A percentile compares a stretch with the other conserved stretches of the same genome.
These are phyloP conservation scores for Percopsis transmontana DNA, from an alignment of 2,113 vertebrate genomes.

Conservation along the genomic window DNA sequence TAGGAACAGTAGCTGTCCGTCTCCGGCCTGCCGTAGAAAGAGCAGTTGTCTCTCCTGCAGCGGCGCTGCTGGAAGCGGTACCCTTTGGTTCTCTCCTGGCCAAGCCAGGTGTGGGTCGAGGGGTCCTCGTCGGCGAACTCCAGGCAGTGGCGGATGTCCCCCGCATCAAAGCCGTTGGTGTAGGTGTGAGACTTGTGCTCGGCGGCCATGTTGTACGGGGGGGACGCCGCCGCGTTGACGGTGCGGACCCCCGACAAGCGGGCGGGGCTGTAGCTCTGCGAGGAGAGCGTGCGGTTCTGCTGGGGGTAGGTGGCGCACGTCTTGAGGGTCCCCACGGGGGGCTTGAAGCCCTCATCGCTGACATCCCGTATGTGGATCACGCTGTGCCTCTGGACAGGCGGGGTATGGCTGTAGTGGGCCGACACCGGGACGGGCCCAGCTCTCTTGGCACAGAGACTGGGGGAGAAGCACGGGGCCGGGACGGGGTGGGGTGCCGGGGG, in stretches of 20 bases:
- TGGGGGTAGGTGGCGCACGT: conserved; percentile 98
- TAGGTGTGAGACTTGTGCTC: conserved; percentile 97
- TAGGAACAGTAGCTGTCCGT: conserved; percentile 97
- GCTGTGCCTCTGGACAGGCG: conserved; percentile 91
- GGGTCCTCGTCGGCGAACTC: conserved; percentile 92
- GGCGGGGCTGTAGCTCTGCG: conserved; percentile 94
- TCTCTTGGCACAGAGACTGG: conserved; percentile 82
- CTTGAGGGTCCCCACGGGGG: conserved; percentile 87
- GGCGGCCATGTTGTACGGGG: conserved; percentile 84
- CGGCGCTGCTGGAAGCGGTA: conserved; percentile 92
- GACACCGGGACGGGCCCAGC: conserved; percentile 83
- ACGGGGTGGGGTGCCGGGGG: conserved; percentile 45
- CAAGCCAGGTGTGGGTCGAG: conserved; percentile 82
- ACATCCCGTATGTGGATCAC: conserved; percentile 93
- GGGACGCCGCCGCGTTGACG: conserved; percentile 83
- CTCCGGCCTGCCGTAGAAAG: conserved; percentile 95
- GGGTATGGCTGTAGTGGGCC: conserved; percentile 94
- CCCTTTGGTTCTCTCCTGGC: conserved; percentile 86
- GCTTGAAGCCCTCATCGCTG: conserved; percentile 86
- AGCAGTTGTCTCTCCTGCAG: conserved; percentile 95
- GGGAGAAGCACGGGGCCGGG: conserved; percentile 83
- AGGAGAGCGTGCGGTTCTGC: conserved; percentile 95
- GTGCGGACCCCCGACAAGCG: conserved; percentile 87
- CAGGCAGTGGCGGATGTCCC: conserved; percentile 86
- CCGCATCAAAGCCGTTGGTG: conserved; percentile 87